These are phyloP conservation scores for Noctua fimbriata DNA, from an alignment of 2,888 invertebrate genomes.

Conservation along the genomic window DNA sequence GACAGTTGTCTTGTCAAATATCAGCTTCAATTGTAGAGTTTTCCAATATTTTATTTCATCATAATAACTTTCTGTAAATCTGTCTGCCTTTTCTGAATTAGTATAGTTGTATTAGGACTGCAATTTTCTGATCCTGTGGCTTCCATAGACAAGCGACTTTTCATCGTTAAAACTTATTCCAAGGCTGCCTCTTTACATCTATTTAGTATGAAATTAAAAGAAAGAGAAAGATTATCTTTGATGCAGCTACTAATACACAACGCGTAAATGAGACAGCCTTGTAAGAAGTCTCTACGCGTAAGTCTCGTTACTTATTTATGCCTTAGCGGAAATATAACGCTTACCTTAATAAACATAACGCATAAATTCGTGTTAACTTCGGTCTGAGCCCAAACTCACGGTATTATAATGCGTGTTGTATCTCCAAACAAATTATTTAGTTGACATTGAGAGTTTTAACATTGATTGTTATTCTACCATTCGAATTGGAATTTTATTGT, in stretches of 20 bases:
- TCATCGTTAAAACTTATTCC: conserved; percentile 1
- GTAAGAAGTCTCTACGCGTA: background rate
- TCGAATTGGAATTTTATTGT: conserved; percentile 51
- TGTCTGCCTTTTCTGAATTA: background rate
- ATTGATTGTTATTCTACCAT: conserved; percentile 50
- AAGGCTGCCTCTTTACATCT: background rate
- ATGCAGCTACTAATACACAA: background rate
- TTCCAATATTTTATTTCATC: conserved; percentile 6
- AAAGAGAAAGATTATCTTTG: background rate
- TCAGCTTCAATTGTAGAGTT: background rate
- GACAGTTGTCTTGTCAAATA: background rate
- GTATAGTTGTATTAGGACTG: conserved; percentile 1
- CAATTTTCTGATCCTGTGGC: background rate
- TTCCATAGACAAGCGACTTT: conserved; percentile 5
- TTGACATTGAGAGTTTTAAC: conserved; percentile 34
- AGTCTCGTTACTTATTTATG: background rate
- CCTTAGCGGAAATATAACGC: conserved; percentile 3
- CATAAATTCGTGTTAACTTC: conserved; percentile 7
- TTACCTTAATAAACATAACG: background rate
- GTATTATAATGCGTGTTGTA: conserved; percentile 26
- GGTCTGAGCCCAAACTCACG: conserved; percentile 3
- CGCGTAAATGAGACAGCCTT: conserved; percentile 7
- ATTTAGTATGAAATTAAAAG: conserved; percentile 1
- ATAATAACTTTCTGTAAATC: background rate
- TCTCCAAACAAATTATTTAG: conserved; percentile 34